These are phyloP conservation scores for Chaetoderma sp. DNA, from an alignment of 2,888 invertebrate genomes.

Conservation along the genomic window DNA sequence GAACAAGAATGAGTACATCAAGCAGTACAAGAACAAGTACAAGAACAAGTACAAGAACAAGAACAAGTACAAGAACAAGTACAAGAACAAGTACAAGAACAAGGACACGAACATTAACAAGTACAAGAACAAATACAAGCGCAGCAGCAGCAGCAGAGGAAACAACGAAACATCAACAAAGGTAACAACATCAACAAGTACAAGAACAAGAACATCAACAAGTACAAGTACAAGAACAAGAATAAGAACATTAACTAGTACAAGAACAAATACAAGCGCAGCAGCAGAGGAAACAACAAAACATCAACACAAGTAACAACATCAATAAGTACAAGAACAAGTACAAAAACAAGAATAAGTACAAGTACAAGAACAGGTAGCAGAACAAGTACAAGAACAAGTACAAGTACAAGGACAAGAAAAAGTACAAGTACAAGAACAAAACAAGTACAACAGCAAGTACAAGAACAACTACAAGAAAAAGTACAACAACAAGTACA, in stretches of 20 bases:
- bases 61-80: slow-evolving; percentile 5
- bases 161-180: no score
- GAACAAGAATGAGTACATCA: no score
- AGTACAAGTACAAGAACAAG: not conserved
- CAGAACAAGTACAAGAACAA: not conserved
- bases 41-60: slow-evolving; percentile 2
- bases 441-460: slow-evolving; percentile 8
- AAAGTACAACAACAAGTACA: slow-evolving; percentile 8
- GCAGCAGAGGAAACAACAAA: no score
- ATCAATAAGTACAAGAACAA: not conserved
- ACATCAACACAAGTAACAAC: not conserved
- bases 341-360: not conserved
- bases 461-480: slow-evolving; percentile 3
- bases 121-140: slow-evolving; percentile 6
- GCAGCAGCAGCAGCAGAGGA: no score
- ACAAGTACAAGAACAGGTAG: not conserved
- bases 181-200: not conserved
- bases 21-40: no score
- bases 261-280: no score
- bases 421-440: not conserved
- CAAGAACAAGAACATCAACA: not conserved
- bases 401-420: slow-evolving; percentile 3
- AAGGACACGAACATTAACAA: slow-evolving; percentile 1
- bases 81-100: not conserved
- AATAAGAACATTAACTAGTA: slow-evolving; percentile 2